These are phyloP conservation scores for Lampris incognitus DNA, from an alignment of 2,113 vertebrate species.

Conservation along the genomic window DNA sequence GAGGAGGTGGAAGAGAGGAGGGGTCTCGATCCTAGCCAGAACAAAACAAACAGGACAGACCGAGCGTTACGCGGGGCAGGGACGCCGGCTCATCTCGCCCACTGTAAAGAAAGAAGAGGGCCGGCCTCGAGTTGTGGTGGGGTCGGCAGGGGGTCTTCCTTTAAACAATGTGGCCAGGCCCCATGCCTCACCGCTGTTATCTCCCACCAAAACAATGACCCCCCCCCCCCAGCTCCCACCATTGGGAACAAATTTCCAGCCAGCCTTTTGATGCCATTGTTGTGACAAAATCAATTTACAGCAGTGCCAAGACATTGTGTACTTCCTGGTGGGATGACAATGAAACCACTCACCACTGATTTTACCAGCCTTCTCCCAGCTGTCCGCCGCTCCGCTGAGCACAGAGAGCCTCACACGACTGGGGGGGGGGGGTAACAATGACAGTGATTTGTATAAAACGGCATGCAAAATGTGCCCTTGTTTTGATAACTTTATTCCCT, in stretches of 20 bases:
- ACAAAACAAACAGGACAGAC: slow-evolving; percentile 50
- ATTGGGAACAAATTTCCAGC: slow-evolving; percentile 63
- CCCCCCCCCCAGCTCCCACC: slow-evolving; percentile 26
- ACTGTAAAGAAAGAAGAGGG: slow-evolving; percentile 47
- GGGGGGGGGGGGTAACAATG: slow-evolving; percentile 26
- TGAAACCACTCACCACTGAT: slow-evolving; percentile 52
- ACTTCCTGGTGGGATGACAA: slow-evolving; percentile 34
- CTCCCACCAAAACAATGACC: slow-evolving; percentile 70
- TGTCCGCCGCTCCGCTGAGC: slow-evolving; percentile 44
- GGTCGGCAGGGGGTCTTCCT: slow-evolving; percentile 53
- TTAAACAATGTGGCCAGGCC: slow-evolving; percentile 62
- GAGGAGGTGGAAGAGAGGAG: neutral
- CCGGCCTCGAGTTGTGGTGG: slow-evolving; percentile 24
- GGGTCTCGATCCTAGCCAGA: slow-evolving; percentile 11
- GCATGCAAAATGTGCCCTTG: slow-evolving; percentile 37
- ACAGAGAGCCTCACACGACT: slow-evolving; percentile 31
- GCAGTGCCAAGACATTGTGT: slow-evolving; percentile 22
- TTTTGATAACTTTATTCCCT: slow-evolving; percentile 46
- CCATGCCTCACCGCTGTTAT: slow-evolving; percentile 58
- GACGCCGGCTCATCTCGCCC: slow-evolving; percentile 27
- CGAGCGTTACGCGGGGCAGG: slow-evolving; percentile 61
- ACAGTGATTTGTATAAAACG: slow-evolving; percentile 31
- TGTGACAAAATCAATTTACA: slow-evolving; percentile 57
- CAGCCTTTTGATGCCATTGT: slow-evolving; percentile 73
- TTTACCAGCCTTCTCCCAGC: slow-evolving; percentile 41